Conservation (phyloP, 2,113 vertebrate genomes). For the Embiotoca jacksoni region DNA sequence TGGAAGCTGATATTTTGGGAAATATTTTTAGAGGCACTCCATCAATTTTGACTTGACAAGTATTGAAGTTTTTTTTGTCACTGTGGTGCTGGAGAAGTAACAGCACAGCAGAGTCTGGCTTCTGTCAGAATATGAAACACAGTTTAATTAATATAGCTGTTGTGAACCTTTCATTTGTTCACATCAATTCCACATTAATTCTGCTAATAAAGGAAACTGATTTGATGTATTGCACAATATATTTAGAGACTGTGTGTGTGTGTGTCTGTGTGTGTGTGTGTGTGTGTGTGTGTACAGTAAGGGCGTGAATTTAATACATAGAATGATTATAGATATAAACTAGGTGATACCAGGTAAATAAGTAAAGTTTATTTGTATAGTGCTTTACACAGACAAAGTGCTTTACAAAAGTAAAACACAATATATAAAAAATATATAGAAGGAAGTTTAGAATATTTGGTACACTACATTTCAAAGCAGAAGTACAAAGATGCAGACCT, state of each 20-base stretch:
- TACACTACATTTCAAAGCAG: no score
- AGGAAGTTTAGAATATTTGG: no score
- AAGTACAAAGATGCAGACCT: no score
- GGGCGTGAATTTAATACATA: background rate
- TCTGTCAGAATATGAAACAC: conserved; percentile 41
- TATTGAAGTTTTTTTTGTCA: conserved; percentile 40
- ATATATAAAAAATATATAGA: no score
- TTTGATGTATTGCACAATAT: background rate
- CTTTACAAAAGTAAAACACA: no score
- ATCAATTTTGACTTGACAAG: conserved; percentile 62
- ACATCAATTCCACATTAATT: conserved; percentile 10
- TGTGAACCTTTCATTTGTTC: conserved; percentile 19
- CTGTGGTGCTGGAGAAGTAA: conserved; percentile 36
- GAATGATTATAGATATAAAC: background rate
- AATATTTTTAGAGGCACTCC: conserved; percentile 39
- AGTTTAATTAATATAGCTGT: conserved; percentile 26
- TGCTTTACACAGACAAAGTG: no score
- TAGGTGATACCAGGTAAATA: background rate
- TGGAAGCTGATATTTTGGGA: conserved; percentile 46
- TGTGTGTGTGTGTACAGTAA: conserved; percentile 13
- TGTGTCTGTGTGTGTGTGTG: background rate
- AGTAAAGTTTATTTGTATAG: no score
- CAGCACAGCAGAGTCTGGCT: conserved; percentile 30
- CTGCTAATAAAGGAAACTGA: background rate
- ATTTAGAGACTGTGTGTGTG: background rate